Conservation (phyloP, 2,888 invertebrate species). For the Sinodicranocentrus sp. region DNA sequence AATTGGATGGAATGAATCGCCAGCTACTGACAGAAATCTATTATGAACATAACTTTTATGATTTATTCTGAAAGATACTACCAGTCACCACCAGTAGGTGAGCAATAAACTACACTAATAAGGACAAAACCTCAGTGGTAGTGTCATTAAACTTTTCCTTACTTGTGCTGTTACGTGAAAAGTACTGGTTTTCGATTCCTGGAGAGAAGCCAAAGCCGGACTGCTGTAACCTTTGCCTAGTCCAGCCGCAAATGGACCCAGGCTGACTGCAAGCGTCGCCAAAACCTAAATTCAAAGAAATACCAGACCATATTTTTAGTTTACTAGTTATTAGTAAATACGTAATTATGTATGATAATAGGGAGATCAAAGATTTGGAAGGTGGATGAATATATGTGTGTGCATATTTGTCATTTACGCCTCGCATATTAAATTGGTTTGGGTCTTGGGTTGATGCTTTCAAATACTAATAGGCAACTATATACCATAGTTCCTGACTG, state of each 20-base stretch:
- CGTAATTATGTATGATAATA: too few relatives aligned
- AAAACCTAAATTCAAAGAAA: conserved; percentile 83
- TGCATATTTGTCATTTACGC: too few relatives aligned
- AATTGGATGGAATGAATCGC: too few relatives aligned
- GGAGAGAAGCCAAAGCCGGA: conserved; percentile 88
- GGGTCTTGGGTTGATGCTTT: too few relatives aligned
- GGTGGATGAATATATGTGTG: too few relatives aligned
- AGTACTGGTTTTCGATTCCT: conserved; percentile 79
- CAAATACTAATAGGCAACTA: too few relatives aligned
- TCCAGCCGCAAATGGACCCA: conserved; percentile 89
- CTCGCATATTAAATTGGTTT: too few relatives aligned
- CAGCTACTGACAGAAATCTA: neutral
- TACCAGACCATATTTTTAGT: too few relatives aligned
- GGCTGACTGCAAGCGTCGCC: conserved; percentile 87
- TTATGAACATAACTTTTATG: conserved; percentile 15
- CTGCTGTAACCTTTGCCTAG: conserved; percentile 90
- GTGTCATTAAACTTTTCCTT: conserved; percentile 51
- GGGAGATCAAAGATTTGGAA: too few relatives aligned
- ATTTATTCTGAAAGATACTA: conserved; percentile 36
- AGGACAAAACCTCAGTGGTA: conserved; percentile 22
- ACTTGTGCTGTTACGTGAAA: conserved; percentile 76
- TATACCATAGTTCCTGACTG: too few relatives aligned
- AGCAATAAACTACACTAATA: conserved; percentile 22
- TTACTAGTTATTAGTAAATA: too few relatives aligned
- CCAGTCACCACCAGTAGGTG: conserved; percentile 1